Base-by-base conservation (phyloP, 2,888 invertebrate genomes). In the Pachycephus smyrnensis region DNA sequence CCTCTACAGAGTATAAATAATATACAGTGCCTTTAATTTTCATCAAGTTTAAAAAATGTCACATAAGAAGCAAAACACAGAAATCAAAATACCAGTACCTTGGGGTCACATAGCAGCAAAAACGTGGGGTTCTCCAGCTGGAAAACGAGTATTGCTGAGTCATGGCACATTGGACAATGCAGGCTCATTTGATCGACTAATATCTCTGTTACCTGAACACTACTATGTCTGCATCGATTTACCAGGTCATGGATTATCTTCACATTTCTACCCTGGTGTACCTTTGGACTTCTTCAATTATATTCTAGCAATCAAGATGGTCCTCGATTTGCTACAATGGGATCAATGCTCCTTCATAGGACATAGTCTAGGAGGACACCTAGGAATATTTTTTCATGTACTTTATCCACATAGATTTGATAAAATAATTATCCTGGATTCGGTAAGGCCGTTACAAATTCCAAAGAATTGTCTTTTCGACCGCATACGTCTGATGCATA, bases 21-120 rank as follows among this genome's bases (percentile, higher is more conserved):
- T 37, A 12, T 15, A 4, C 1, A 15, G 40, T 40, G 40, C 15
- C 12, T 15, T 40, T 40, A 40, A 40, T 15, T 40, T 6, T 40
- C 6, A 40, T n/a, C n/a, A 73, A 76, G 76, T 33, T 78, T 81
- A 76, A 15, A 55, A 0, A 55, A 78, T 68, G n/a, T 37, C 74
- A 40, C 40, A 6, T 40, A 40, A 40, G 15, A 40, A 40, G 15
- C 40, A 15, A 40, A 40, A 40, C 6, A 15, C 40, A 40, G 40
- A 40, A 40, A 15, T 40, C 40, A 40, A 0, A 15, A 40, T 94
- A 4, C 83, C 91, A 0, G 93, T 93, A 1, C 94, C 94, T 4
- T 94, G 94, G 94, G 94, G 94, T 71, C 91, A 93, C 81, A 85
- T 94, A 68, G 92, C 93, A 81, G 91, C 93, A 92, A 92, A 92